Percentiles rank a stretch among this genome's conserved stretches.
These are phyloP conservation scores for Orussus abietinus DNA, from an alignment of 1,140 invertebrate genomes.

Conservation along the genomic window DNA sequence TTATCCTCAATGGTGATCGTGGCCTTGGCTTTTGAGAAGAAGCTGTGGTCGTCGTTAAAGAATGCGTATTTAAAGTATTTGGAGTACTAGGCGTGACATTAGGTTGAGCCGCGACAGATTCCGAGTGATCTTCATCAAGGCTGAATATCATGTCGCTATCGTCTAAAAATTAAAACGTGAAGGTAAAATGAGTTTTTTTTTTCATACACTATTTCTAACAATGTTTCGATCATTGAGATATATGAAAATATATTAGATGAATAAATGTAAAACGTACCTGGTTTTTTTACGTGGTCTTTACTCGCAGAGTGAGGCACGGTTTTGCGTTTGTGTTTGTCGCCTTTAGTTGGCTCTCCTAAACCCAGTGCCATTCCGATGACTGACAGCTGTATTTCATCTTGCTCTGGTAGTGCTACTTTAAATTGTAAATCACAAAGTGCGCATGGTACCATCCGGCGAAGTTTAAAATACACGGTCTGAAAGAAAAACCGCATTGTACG, in stretches of 20 bases:
- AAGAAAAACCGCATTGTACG: conserved; percentile 27
- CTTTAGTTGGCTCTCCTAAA: conserved; percentile 58
- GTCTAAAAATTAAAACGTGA: too few species aligned
- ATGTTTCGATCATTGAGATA: conserved; percentile 1
- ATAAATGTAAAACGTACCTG: conserved; percentile 24
- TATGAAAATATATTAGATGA: conserved; percentile 1
- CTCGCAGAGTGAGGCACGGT: conserved; percentile 33
- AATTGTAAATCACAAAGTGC: conserved; percentile 76
- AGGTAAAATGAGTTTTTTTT: conserved; percentile 11
- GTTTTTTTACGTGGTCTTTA: conserved; percentile 45
- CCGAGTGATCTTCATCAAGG: conserved; percentile 63
- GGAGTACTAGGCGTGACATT: background rate
- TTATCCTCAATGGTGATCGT: conserved; percentile 40
- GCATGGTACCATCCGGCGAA: conserved; percentile 79
- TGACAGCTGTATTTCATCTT: conserved; percentile 86
- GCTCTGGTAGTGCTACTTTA: conserved; percentile 75
- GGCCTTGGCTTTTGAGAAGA: conserved; percentile 32
- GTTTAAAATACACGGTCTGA: conserved; percentile 80
- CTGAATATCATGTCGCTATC: conserved; percentile 65
- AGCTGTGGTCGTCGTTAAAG: conserved; percentile 15
- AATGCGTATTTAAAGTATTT: conserved; percentile 6
- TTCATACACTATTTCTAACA: background rate
- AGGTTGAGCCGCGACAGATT: too few species aligned
- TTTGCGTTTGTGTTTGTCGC: conserved; percentile 45
- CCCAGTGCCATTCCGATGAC: conserved; percentile 72